Conservation (phyloP, 2,888 invertebrate species). For the Chrysina gloriosa region DNA sequence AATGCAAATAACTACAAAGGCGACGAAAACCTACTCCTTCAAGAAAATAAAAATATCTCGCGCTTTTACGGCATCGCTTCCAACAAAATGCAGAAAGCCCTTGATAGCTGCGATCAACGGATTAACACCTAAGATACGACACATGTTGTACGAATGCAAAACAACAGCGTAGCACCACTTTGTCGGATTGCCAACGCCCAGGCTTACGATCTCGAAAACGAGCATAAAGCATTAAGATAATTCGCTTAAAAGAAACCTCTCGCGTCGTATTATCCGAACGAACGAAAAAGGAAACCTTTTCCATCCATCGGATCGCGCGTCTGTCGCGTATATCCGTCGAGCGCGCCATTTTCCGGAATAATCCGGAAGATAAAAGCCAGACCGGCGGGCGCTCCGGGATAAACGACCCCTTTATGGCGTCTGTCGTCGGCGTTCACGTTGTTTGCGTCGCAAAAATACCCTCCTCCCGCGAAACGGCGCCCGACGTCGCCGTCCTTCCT, state of each 20-base stretch:
- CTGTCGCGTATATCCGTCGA: neutral
- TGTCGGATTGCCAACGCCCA: neutral
- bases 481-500: neutral
- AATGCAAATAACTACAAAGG: no score
- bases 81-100: no score
- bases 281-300: neutral
- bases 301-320: neutral
- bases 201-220: neutral
- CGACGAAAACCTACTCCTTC: no score
- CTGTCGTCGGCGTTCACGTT: no score
- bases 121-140: no score
- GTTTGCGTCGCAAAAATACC: neutral
- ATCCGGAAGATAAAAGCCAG: constrained; percentile 25
- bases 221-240: neutral
- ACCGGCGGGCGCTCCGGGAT: constrained; percentile 30
- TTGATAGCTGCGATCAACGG: no score
- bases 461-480: neutral
- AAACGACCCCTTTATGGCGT: constrained; percentile 32
- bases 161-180: constrained; percentile 20
- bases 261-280: no score
- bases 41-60: no score
- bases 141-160: constrained; percentile 19
- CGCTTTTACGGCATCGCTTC: no score
- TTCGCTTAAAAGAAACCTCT: neutral
- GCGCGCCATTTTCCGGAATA: constrained; percentile 15